A percentile compares a stretch with the other conserved stretches of the same genome.
Evolutionary conservation across 2,888 invertebrate species (phyloP).

Genomic region (Drosophila bunnanda): DNA sequence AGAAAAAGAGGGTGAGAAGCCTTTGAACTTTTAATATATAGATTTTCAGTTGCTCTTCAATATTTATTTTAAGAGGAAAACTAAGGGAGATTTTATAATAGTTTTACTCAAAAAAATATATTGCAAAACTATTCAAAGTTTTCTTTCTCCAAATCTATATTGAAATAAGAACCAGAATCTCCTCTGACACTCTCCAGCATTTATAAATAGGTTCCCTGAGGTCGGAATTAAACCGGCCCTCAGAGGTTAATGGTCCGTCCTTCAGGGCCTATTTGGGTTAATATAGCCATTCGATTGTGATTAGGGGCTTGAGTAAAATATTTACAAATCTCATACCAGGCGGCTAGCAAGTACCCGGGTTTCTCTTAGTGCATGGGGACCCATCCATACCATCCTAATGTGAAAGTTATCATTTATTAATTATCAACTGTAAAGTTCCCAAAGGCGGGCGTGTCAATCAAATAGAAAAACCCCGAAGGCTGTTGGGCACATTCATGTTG

Average conservation of each 20-base stretch:
- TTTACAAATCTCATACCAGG: slow-evolving; percentile 52
- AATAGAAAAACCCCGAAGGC: slow-evolving; percentile 17
- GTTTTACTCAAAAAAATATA: not conserved
- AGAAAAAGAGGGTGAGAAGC: not conserved
- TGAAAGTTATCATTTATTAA: slow-evolving; percentile 58
- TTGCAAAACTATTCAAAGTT: not conserved
- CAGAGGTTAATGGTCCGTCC: slow-evolving; percentile 33
- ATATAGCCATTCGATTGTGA: slow-evolving; percentile 61
- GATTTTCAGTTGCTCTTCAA: not conserved
- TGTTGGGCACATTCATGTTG: too few relatives aligned
- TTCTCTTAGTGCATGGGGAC: slow-evolving; percentile 50
- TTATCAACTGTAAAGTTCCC: slow-evolving; percentile 73
- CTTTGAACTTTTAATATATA: not conserved
- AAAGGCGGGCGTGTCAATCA: slow-evolving; percentile 34
- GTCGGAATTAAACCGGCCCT: slow-evolving; percentile 21
- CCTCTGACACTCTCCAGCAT: not conserved
- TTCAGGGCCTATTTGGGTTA: slow-evolving; percentile 46
- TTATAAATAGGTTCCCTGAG: slow-evolving; percentile 33
- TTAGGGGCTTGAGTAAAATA: slow-evolving; percentile 62
- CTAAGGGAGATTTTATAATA: not conserved
- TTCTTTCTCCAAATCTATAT: not conserved
- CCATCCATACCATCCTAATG: not conserved
- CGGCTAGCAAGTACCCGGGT: slow-evolving; percentile 9
- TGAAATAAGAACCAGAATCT: slow-evolving; percentile 12
- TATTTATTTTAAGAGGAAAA: not conserved